Evolutionary conservation across 2,797 vertebrate genomes (phyloP).

Genomic region (Buceros bicornis): DNA sequence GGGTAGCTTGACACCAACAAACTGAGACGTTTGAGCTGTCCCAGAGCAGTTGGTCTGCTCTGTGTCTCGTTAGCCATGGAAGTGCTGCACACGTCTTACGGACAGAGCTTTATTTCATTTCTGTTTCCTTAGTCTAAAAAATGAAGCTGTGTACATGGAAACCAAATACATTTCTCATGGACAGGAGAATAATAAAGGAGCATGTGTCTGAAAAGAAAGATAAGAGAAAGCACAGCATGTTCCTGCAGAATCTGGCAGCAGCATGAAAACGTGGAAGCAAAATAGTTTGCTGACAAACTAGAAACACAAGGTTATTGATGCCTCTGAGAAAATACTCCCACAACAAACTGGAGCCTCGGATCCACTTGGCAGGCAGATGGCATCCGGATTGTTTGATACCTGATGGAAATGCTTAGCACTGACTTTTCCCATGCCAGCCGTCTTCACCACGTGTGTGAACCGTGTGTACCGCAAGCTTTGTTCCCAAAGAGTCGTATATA

Average conservation of each 20-base stretch:
- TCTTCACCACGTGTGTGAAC: background rate
- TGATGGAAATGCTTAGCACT: constrained; percentile 24
- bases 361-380: constrained; percentile 53
- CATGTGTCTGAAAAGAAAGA: constrained; percentile 27
- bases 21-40: fast-evolving
- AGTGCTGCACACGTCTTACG: background rate
- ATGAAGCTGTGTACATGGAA: constrained; percentile 39
- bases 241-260: constrained; percentile 60
- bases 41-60: background rate
- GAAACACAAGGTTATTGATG: constrained; percentile 59
- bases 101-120: constrained; percentile 58
- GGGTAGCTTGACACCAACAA: background rate
- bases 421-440: constrained; percentile 37
- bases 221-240: constrained; percentile 8
- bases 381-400: background rate
- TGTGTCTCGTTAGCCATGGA: background rate
- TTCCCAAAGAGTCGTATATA: constrained; percentile 27
- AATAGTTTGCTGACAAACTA: constrained; percentile 44
- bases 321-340: constrained; percentile 51
- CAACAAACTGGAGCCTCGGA: constrained; percentile 27
- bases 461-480: constrained; percentile 1
- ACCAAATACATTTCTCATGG: constrained; percentile 6
- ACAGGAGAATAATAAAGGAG: constrained; percentile 30
- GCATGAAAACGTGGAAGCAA: constrained; percentile 58
- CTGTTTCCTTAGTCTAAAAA: constrained; percentile 57